A percentile compares a stretch with the other conserved stretches of the same genome.
Conservation (phyloP, 2,888 invertebrate genomes). For the Luperina testacea region DNA sequence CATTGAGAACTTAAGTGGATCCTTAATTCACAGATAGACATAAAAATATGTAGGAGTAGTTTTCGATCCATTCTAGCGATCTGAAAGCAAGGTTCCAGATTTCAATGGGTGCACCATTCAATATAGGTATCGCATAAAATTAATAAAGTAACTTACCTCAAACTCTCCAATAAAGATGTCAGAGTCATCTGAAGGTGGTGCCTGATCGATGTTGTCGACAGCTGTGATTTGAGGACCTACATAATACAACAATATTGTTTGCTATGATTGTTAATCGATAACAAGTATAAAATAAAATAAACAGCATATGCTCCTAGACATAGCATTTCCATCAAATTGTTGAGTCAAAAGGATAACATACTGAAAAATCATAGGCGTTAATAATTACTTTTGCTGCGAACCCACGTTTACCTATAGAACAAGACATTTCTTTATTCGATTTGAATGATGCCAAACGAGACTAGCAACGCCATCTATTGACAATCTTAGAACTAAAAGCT, state of each 20-base stretch:
- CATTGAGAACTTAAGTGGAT: background rate
- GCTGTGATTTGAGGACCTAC: conserved; percentile 86
- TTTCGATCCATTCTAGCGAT: background rate
- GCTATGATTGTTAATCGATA: background rate
- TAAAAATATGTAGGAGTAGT: background rate
- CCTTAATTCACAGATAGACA: background rate
- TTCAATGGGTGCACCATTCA: background rate
- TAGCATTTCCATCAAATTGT: background rate
- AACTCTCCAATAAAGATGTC: conserved; percentile 86
- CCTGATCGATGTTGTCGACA: conserved; percentile 79
- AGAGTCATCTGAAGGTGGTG: conserved; percentile 83
- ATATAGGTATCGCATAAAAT: background rate
- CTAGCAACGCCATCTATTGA: conserved; percentile 30
- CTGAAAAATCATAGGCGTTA: background rate
- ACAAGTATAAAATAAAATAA: background rate
- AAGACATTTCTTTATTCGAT: background rate
- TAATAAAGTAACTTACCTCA: conserved; percentile 72
- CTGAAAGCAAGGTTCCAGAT: background rate
- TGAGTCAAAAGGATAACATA: background rate
- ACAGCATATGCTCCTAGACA: background rate
- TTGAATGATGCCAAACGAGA: background rate
- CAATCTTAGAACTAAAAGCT: background rate
- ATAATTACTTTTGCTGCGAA: background rate
- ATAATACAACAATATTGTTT: background rate
- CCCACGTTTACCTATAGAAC: background rate